A percentile compares a stretch with the other conserved stretches of the same genome.
Conservation (phyloP, 1,140 invertebrate species). For the Megalonaias nervosa region DNA sequence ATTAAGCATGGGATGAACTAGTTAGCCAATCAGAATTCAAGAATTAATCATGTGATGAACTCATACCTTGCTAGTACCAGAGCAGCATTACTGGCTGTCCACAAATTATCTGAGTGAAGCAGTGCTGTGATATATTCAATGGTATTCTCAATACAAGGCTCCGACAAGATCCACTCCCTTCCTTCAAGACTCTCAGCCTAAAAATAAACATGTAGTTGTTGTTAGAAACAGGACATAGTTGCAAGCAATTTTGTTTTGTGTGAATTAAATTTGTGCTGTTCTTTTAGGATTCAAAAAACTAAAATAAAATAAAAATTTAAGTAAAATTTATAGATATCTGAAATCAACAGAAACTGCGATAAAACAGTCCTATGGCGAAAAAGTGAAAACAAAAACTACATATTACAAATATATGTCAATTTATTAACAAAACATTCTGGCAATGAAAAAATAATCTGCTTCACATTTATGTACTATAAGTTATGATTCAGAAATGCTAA, state of each 20-base stretch:
- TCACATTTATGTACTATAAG: no score
- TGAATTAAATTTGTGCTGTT: neutral
- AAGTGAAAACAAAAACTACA: neutral
- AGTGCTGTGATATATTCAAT: conserved; percentile 61
- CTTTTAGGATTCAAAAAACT: neutral
- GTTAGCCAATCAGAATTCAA: no score
- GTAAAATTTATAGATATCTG: neutral
- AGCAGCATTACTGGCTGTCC: conserved; percentile 71
- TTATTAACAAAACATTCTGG: no score
- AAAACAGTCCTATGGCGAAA: neutral
- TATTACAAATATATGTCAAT: no score
- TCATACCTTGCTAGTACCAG: conserved; percentile 68
- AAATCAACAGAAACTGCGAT: neutral
- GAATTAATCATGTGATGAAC: no score
- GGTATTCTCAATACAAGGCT: conserved; percentile 59
- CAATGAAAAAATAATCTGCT: no score
- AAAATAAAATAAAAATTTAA: neutral
- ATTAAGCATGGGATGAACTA: no score
- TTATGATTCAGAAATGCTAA: no score
- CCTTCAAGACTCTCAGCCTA: conserved; percentile 68
- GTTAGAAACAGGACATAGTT: neutral
- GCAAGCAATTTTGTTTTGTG: neutral
- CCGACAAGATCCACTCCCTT: conserved; percentile 64
- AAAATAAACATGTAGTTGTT: conserved; percentile 1
- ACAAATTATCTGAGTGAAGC: conserved; percentile 64